A percentile compares a stretch with the other conserved stretches of the same genome.
Evolutionary conservation across 2,797 vertebrate species (phyloP).

Genomic region (Buphagus erythrorhynchus): DNA sequence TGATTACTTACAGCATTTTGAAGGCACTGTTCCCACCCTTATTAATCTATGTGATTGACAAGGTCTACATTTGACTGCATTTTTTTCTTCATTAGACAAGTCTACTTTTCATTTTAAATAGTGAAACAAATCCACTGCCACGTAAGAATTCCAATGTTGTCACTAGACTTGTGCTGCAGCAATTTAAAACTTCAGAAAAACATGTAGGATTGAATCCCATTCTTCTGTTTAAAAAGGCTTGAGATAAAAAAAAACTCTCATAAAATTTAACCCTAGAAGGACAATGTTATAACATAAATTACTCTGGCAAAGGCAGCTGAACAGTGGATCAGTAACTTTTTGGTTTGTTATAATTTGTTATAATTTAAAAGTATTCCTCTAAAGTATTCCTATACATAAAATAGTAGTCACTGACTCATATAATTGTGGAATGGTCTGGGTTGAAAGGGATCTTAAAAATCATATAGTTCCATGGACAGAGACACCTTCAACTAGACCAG

Average conservation of each 20-base stretch:
- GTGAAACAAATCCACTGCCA: conserved; percentile 62
- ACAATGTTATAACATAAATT: background rate
- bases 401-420: background rate
- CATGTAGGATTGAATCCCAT: background rate
- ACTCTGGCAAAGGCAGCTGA: background rate
- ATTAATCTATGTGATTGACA: conserved; percentile 70
- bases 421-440: background rate
- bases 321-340: background rate
- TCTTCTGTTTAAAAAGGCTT: background rate
- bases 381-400: background rate
- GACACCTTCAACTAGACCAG: background rate
- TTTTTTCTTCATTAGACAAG: conserved; percentile 67
- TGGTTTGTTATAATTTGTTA: background rate
- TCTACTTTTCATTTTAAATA: conserved; percentile 62
- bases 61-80: conserved; percentile 57
- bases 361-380: background rate
- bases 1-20: conserved; percentile 66
- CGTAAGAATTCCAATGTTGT: conserved; percentile 29
- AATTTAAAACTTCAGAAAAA: conserved; percentile 49
- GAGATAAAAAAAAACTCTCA: background rate
- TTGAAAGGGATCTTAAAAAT: background rate
- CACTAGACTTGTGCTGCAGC: conserved; percentile 34
- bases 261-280: conserved; percentile 18
- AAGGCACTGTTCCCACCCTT: conserved; percentile 39
- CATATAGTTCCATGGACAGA: background rate